phyloP scores from a whole-genome alignment of 2,888 invertebrate species.

The Metallyticus violacea region DNA sequence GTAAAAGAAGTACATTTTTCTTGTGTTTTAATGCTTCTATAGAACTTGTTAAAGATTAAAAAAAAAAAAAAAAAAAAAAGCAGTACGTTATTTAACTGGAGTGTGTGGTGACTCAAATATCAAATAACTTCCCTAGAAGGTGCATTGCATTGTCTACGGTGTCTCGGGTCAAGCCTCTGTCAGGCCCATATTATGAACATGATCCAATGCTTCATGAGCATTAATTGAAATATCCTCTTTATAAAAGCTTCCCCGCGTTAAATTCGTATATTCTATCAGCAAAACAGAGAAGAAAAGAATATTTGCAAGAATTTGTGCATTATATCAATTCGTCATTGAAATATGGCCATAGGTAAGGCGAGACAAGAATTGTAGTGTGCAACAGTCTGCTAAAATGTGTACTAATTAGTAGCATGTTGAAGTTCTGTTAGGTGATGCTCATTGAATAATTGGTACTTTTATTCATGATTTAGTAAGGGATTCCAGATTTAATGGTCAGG shows the following conservation, averaged over 20 bases:
- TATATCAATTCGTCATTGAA: background rate
- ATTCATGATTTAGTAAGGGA: background rate
- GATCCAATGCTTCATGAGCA: background rate
- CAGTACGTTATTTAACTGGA: background rate
- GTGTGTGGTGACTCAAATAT: background rate
- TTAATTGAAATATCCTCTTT: background rate
- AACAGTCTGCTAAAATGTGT: background rate
- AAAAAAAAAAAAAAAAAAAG: no score
- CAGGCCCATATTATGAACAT: background rate
- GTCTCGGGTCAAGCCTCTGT: background rate
- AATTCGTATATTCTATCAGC: background rate
- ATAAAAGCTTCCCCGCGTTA: background rate
- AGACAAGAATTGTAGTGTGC: background rate
- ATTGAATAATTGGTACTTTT: background rate
- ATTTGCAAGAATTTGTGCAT: background rate
- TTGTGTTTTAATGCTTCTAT: background rate
- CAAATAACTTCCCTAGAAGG: background rate
- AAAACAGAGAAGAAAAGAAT: background rate
- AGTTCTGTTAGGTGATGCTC: background rate
- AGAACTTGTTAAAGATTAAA: background rate
- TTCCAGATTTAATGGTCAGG: background rate
- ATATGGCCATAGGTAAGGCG: conserved; percentile 16
- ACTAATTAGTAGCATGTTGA: background rate
- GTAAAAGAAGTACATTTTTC: background rate
- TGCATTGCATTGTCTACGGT: background rate